These are phyloP conservation scores for Copidosoma aretas DNA, from an alignment of 2,888 invertebrate genomes.

Conservation along the genomic window DNA sequence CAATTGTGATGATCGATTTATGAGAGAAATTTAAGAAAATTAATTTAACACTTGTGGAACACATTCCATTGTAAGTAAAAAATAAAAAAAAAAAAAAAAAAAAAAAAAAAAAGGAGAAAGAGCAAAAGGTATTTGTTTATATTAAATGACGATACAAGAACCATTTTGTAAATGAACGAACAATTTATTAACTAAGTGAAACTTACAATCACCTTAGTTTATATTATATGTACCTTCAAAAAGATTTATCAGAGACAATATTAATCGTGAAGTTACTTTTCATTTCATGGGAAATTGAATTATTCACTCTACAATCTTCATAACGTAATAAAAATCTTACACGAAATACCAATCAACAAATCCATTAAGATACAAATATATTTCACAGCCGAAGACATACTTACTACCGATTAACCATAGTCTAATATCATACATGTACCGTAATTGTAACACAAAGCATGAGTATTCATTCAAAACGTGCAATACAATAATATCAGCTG, in stretches of 20 bases:
- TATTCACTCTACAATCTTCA: too few species aligned
- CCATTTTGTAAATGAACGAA: conserved; percentile 8
- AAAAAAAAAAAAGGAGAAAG: too few species aligned
- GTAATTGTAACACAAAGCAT: conserved; percentile 28
- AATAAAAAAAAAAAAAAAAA: conserved; percentile 4
- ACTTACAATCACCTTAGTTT: too few species aligned
- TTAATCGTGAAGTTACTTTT: too few species aligned
- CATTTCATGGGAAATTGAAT: too few species aligned
- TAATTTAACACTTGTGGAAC: too few species aligned
- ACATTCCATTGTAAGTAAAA: conserved; percentile 46
- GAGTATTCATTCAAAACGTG: conserved; percentile 24
- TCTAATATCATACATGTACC: conserved; percentile 36
- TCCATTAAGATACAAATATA: conserved; percentile 26
- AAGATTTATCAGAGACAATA: too few species aligned
- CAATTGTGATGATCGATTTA: conserved; percentile 42
- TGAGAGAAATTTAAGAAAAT: conserved; percentile 39
- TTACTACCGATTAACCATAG: conserved; percentile 36
- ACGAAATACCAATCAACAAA: conserved; percentile 30
- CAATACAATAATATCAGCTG: conserved; percentile 3
- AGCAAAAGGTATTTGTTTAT: conserved; percentile 19
- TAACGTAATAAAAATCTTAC: too few species aligned
- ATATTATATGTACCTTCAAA: too few species aligned
- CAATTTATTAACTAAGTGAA: too few species aligned
- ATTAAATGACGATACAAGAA: conserved; percentile 16
- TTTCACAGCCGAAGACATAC: conserved; percentile 33